A percentile compares a stretch with the other conserved stretches of the same genome.
phyloP scores from a whole-genome alignment of 2,113 vertebrate species.

The Periophthalmus modestus region DNA sequence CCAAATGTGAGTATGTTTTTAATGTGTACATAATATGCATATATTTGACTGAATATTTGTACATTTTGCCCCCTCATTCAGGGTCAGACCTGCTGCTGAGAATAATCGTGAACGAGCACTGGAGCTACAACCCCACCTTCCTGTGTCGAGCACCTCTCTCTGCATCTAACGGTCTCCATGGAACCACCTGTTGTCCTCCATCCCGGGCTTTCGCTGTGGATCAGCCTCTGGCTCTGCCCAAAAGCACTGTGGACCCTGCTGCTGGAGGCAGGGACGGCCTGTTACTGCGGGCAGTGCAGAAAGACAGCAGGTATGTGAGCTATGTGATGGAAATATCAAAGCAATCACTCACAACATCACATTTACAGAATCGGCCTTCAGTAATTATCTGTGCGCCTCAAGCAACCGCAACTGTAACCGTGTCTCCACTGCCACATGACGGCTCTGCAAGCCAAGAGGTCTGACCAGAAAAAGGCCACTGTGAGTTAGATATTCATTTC shows the following conservation, averaged over 20 bases:
- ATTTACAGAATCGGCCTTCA: slow-evolving; percentile 89
- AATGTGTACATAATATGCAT: background rate
- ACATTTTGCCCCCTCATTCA: slow-evolving; percentile 47
- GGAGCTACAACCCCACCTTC: slow-evolving; percentile 85
- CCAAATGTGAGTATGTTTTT: slow-evolving; percentile 85
- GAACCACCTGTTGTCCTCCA: slow-evolving; percentile 82
- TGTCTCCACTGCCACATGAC: slow-evolving; percentile 89
- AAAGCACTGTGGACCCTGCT: slow-evolving; percentile 81
- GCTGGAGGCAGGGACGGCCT: slow-evolving; percentile 66
- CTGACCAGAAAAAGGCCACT: slow-evolving; percentile 72
- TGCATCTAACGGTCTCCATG: slow-evolving; percentile 86
- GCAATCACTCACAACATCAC: background rate
- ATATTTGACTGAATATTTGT: background rate
- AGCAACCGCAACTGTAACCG: slow-evolving; percentile 90
- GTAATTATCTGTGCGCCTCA: slow-evolving; percentile 94
- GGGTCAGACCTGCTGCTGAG: slow-evolving; percentile 87
- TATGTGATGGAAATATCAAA: background rate
- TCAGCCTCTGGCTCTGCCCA: slow-evolving; percentile 93
- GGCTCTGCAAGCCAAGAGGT: slow-evolving; percentile 70
- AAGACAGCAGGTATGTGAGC: slow-evolving; percentile 87
- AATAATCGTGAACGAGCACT: slow-evolving; percentile 87
- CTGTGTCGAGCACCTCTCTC: slow-evolving; percentile 83
- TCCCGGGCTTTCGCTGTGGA: slow-evolving; percentile 87
- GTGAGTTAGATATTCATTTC: slow-evolving; percentile 35
- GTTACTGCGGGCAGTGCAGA: slow-evolving; percentile 76